Percentiles rank a stretch among this genome's conserved stretches.
Evolutionary conservation across 1,140 invertebrate species (phyloP).

Genomic region (Papilio machaon): DNA sequence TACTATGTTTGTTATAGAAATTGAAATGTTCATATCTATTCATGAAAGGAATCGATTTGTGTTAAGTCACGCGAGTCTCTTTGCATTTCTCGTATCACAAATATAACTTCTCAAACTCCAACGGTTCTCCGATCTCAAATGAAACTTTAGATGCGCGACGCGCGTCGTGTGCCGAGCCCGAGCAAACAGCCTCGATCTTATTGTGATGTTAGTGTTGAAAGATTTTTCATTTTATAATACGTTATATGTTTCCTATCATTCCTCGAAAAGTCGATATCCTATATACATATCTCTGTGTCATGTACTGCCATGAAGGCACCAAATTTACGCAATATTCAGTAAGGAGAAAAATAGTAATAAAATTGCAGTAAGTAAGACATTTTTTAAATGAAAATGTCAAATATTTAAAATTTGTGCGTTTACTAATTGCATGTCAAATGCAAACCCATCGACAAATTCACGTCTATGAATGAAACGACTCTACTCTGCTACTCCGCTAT

Average conservation of each 20-base stretch:
- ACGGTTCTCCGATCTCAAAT: constrained; percentile 6
- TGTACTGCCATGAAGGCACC: too few species aligned
- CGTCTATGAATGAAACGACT: not conserved
- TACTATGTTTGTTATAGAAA: not conserved
- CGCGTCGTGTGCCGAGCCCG: not conserved
- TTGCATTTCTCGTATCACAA: constrained; percentile 17
- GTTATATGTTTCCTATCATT: not conserved
- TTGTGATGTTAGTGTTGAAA: constrained; percentile 13
- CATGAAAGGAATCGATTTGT: constrained; percentile 25
- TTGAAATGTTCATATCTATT: constrained; percentile 8
- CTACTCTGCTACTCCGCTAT: not conserved
- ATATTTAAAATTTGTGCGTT: not conserved
- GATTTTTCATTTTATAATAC: not conserved
- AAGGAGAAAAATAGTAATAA: too few species aligned
- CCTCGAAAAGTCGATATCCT: not conserved
- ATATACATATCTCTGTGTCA: too few species aligned
- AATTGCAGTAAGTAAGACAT: not conserved
- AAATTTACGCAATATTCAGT: too few species aligned
- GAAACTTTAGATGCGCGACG: constrained; percentile 12
- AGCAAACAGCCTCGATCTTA: not conserved
- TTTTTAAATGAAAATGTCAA: not conserved
- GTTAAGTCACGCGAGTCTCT: constrained; percentile 1
- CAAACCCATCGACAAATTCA: not conserved
- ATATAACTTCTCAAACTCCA: constrained; percentile 15
- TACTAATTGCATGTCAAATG: not conserved